Evolutionary conservation across 2,113 vertebrate species (phyloP).

Genomic region (Pyrgilauda ruficollis): DNA sequence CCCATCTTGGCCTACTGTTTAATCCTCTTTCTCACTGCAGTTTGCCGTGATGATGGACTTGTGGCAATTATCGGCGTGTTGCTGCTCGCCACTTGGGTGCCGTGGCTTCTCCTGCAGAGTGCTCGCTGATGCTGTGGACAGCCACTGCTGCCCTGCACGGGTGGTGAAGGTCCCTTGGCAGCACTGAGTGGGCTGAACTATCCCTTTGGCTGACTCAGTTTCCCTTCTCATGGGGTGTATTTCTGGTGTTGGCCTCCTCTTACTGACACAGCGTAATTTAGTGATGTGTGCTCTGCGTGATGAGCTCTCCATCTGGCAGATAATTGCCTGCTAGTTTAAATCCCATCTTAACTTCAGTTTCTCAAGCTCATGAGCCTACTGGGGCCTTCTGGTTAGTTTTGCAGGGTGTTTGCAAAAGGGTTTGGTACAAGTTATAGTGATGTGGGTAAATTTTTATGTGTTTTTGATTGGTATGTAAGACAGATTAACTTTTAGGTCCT

Average conservation of each 20-base stretch:
- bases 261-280: background rate
- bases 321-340: slow-evolving; percentile 42
- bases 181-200: background rate
- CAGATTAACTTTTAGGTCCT: background rate
- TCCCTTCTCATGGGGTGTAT: background rate
- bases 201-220: background rate
- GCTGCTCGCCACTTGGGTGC: background rate
- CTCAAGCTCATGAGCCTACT: background rate
- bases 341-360: slow-evolving; percentile 28
- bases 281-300: background rate
- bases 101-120: background rate
- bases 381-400: slow-evolving; percentile 16
- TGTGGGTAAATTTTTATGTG: background rate
- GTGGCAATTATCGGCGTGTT: background rate
- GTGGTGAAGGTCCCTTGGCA: background rate
- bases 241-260: background rate
- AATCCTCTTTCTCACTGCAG: slow-evolving; percentile 32
- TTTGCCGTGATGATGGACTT: slow-evolving; percentile 5
- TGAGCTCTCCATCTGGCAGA: slow-evolving; percentile 31
- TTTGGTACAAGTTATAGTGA: background rate
- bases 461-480: background rate
- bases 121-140: background rate
- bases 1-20: background rate
- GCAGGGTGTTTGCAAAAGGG: background rate
- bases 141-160: background rate